Conservation (phyloP, 2,113 vertebrate genomes). For the Puffinus mauretanicus region DNA sequence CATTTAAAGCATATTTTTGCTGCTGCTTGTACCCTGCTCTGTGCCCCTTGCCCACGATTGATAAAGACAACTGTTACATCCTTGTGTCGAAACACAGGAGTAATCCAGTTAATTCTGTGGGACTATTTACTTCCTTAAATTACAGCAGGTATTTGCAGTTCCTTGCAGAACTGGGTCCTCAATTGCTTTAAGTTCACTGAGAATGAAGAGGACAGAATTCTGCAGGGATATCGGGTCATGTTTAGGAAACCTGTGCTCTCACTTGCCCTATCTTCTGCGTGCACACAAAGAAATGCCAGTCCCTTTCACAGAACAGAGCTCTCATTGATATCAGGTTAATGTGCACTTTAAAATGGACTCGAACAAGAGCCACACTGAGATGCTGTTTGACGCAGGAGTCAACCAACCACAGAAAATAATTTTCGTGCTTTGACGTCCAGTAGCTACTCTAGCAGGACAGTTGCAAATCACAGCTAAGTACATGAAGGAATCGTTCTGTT, state of each 20-base stretch:
- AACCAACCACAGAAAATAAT: background rate
- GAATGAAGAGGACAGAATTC: background rate
- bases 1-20: background rate
- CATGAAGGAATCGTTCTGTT: background rate
- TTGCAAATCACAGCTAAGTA: background rate
- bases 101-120: background rate
- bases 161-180: background rate
- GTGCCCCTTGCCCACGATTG: background rate
- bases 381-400: background rate
- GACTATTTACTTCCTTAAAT: background rate
- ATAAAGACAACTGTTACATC: background rate
- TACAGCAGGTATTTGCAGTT: background rate
- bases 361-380: background rate
- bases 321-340: background rate
- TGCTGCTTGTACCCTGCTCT: background rate
- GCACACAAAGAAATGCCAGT: background rate
- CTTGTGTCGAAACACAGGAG: background rate
- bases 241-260: background rate
- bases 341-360: background rate
- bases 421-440: background rate
- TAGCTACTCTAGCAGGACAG: background rate
- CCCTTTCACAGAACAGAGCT: background rate
- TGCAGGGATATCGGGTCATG: fast-evolving
- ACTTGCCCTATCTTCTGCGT: background rate
- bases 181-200: background rate